Conservation (phyloP, 2,113 vertebrate species). For the chimpanzee (Pan troglodytes) region DNA sequence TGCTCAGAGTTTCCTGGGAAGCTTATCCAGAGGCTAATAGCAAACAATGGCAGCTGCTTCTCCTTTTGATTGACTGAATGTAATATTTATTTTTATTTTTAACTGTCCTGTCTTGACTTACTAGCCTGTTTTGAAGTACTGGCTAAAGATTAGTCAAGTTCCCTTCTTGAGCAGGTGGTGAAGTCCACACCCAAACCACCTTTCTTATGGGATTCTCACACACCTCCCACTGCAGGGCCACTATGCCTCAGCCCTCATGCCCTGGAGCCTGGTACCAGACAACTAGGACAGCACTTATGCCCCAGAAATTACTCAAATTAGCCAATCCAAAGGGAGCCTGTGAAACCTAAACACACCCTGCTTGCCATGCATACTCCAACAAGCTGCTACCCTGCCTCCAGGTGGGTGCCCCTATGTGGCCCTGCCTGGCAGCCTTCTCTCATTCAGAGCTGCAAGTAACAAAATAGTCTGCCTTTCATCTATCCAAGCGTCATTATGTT, state of each 20-base stretch:
- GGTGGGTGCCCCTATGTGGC: too few species aligned
- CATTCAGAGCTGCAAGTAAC: neutral
- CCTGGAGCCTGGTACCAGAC: neutral
- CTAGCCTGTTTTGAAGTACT: neutral
- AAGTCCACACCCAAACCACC: neutral
- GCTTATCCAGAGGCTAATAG: neutral
- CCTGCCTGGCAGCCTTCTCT: neutral
- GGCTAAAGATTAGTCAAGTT: neutral
- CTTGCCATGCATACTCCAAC: neutral
- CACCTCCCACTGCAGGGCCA: neutral
- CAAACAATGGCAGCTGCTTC: neutral
- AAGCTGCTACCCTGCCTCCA: neutral
- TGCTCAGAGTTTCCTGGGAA: neutral
- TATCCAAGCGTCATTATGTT: neutral
- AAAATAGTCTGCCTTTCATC: neutral
- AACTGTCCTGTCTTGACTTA: neutral
- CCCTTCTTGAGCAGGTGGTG: neutral
- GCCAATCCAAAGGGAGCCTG: neutral
- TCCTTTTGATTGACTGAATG: neutral
- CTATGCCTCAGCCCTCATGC: neutral
- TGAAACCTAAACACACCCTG: neutral
- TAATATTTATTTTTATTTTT: neutral
- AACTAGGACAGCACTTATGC: neutral
- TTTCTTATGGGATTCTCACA: neutral
- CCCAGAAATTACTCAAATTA: neutral